These are phyloP conservation scores for Panurus biarmicus DNA, from an alignment of 2,113 vertebrate genomes.

Conservation along the genomic window DNA sequence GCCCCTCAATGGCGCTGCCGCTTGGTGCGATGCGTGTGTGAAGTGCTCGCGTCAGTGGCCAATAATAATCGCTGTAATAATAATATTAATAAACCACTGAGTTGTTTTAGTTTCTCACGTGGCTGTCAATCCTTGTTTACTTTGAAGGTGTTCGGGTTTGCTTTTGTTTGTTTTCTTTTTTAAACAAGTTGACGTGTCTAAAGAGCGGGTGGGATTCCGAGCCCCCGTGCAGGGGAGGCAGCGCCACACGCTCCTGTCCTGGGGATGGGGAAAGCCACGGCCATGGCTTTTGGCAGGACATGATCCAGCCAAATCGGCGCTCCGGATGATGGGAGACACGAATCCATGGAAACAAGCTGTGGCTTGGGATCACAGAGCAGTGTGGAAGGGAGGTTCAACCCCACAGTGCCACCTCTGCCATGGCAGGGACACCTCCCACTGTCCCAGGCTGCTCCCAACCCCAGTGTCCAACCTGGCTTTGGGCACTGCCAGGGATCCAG, in stretches of 20 bases:
- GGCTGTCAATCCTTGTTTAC: accelerated
- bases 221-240: accelerated
- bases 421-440: not conserved
- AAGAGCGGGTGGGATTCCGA: accelerated
- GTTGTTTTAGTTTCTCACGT: accelerated
- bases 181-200: not conserved
- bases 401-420: too few relatives aligned
- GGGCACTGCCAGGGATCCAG: not conserved
- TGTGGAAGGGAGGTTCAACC: too few relatives aligned
- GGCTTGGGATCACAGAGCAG: accelerated
- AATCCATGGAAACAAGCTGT: accelerated
- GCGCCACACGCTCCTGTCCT: accelerated
- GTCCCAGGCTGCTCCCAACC: not conserved
- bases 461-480: not conserved
- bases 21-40: accelerated
- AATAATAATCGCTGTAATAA: accelerated
- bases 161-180: accelerated
- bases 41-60: accelerated
- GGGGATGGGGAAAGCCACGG: accelerated
- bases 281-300: not conserved
- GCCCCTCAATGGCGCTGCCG: accelerated
- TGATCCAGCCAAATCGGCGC: accelerated
- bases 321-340: accelerated
- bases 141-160: not conserved
- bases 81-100: not conserved